Evolutionary conservation across 2,888 invertebrate genomes (phyloP), one percentile per base, ranked within the genome.

Genomic region (Plutella xylostella): DNA sequence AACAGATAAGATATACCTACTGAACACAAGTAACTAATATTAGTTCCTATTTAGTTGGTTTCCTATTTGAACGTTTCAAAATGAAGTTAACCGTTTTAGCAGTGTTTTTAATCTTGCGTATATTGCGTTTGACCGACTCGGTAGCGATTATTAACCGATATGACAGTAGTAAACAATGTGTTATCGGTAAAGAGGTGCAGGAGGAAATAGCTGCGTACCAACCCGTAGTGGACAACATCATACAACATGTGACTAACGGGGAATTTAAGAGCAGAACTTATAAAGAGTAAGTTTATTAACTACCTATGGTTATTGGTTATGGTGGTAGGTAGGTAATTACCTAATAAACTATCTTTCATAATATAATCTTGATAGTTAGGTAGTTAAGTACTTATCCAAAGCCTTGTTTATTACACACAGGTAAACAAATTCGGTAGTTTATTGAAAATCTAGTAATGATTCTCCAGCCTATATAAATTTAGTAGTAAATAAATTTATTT

Each of bases 181-280:
- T 73, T 49, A 61, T 90, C 38, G 66, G 86, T 1, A 51, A 68
- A 11, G 61, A 71, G n/a, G 61, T 90, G 45, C 63, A 80, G 28
- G 58, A 79, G 20, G 90, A 91, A 69, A 90, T 92, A 53, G 69
- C 77, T 31, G 71, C 85, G 18, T 89, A 90, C 57, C 65, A 77
- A 56, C 60, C 68, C 38, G 61, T 80, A 11, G 85, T 83, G 17
- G 65, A 86, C 45, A 58, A 63, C 50, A 89, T 90, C 55, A 61
- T 88, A 31, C 58, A 75, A 48, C 79, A 82, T 51, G 79, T 87
- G 20, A 54, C 74, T 7, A 63, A 76, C 46, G 88, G 87, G 3
- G 70, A 77, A 6, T 87, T 85, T 51, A 85, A 86, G 60, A 82
- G 85, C 7, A 77, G 72, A 61, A 88, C 88, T 1, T 89, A 86